Base-by-base conservation (phyloP, 2,888 invertebrate genomes). In the Parapristionchus giblindavisi region DNA sequence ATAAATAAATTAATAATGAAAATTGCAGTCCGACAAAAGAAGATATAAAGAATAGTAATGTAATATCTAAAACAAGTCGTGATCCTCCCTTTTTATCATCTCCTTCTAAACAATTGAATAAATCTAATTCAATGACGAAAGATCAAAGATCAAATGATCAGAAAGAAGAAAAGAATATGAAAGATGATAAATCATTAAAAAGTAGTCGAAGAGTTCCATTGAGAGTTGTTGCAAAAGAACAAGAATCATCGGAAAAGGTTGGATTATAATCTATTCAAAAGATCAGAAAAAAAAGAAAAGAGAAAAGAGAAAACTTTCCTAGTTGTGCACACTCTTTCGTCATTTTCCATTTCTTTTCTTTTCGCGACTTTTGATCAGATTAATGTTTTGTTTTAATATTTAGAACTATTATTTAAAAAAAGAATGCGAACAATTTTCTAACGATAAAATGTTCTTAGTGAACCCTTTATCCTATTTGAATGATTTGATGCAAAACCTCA, bases 161-260 rank as follows among this genome's bases (percentile, higher is more conserved):
- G 17, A 56, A 56, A 27, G 32, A 56, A 14, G 40, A 52, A 6
- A 70, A 70, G 40, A 71, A 71, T 17, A 14, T 27, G 11, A 56
- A 40, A 56, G 56, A 48, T 4, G 38, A 71, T 14, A 52, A 68
- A 36, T 8, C 63, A 43, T 43, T 65, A 27, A 40, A 24, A 65
- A 65, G 63, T 17, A 65, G 63, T n/a, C 32, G 68, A 24, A 68
- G 68, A 68, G 36, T 52, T 34, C 68, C 68, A 6, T 27, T 68
- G 68, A 68, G 43, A 68, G 68, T 68, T 14, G 36, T 52, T 32
- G 43, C 36, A 27, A 51, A 68, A 27, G 51, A 68, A n/a, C 51
- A 68, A 11, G 65, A 48, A 11, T n/a, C n/a, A n/a, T n/a, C n/a
- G n/a, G n/a, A n/a, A n/a, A 48, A 48, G 48, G 48, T 48, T 21